A percentile compares a stretch with the other conserved stretches of the same genome.
phyloP scores from a whole-genome alignment of 2,888 invertebrate genomes.

The Ectemnius cavifrons region DNA sequence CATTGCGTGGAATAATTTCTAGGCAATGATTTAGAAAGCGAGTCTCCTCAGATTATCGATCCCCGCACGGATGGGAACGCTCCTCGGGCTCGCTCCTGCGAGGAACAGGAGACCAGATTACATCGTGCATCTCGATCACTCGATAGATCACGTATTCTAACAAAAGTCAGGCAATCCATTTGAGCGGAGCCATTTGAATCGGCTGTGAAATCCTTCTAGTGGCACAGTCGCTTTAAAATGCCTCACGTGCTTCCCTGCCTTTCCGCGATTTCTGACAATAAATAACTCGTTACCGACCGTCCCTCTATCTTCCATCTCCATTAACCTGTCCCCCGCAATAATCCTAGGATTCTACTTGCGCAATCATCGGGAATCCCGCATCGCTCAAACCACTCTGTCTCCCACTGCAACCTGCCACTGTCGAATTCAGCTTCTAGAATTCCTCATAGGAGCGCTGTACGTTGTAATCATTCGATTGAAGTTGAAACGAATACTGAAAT shows the following conservation, averaged over 20 bases:
- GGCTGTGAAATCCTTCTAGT: conserved; percentile 8
- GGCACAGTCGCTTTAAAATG: neutral
- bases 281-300: conserved; percentile 2
- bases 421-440: no score
- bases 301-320: conserved; percentile 9
- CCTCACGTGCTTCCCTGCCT: conserved; percentile 4
- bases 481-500: no score
- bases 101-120: conserved; percentile 39
- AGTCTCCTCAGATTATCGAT: conserved; percentile 42
- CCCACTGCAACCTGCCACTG: neutral
- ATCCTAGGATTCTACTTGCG: neutral
- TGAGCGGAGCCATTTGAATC: neutral
- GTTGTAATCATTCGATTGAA: no score
- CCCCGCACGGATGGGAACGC: conserved; percentile 48
- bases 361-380: neutral
- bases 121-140: conserved; percentile 53
- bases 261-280: conserved; percentile 3
- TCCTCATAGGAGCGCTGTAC: no score
- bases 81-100: conserved; percentile 39
- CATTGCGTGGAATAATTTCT: conserved; percentile 66
- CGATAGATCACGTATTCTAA: conserved; percentile 55
- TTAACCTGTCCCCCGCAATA: conserved; percentile 4
- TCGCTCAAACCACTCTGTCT: neutral
- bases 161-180: conserved; percentile 32
- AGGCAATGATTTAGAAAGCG: conserved; percentile 71